These are phyloP conservation scores for Balaeniceps rex DNA, from an alignment of 2,113 vertebrate genomes.

Conservation along the genomic window DNA sequence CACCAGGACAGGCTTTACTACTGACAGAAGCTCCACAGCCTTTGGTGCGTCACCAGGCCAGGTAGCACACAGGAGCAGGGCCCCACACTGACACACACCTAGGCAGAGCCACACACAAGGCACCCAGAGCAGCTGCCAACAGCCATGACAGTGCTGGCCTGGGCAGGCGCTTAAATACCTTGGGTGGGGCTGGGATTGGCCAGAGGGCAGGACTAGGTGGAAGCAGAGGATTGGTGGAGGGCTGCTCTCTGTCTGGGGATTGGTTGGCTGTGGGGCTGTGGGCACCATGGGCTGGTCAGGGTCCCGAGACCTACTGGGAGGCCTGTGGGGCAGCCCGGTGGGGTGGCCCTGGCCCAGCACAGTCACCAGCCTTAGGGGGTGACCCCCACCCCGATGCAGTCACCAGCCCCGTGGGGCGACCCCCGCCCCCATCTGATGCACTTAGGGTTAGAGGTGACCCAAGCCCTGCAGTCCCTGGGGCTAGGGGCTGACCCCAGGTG, in stretches of 20 bases:
- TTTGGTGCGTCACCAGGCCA: accelerated
- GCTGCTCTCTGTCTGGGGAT: too few relatives aligned
- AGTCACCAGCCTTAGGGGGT: too few relatives aligned
- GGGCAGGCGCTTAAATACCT: accelerated
- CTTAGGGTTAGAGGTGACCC: neutral
- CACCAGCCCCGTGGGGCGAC: neutral
- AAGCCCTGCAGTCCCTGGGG: neutral
- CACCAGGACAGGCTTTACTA: neutral
- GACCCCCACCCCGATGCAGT: too few relatives aligned
- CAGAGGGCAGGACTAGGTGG: neutral
- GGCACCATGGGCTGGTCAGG: accelerated
- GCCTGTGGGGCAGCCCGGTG: neutral
- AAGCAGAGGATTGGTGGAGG: neutral
- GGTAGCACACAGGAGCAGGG: accelerated
- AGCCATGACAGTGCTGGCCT: accelerated
- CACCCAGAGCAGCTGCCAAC: accelerated
- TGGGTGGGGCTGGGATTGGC: neutral
- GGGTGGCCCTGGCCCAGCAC: neutral
- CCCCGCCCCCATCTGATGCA: neutral
- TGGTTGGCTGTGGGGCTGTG: neutral
- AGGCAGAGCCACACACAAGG: accelerated
- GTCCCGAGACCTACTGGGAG: neutral
- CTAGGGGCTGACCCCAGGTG: too few relatives aligned
- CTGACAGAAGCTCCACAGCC: accelerated
- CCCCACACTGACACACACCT: accelerated